Conservation (phyloP, 2,888 invertebrate genomes). For the Cerceris rybyensis region DNA sequence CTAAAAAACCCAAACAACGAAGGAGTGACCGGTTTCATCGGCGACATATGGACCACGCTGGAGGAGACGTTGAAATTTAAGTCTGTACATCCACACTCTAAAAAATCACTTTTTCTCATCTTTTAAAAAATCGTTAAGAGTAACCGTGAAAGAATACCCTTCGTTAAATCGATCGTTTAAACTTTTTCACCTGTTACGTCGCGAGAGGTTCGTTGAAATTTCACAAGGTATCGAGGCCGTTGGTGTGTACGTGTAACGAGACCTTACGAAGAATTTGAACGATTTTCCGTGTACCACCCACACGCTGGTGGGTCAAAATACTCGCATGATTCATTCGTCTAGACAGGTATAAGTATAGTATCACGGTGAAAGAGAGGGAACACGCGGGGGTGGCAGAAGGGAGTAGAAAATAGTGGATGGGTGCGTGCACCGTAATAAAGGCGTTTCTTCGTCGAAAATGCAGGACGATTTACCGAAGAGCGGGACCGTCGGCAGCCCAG, state of each 20-base stretch:
- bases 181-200: too few relatives aligned
- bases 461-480: constrained; percentile 68
- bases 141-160: too few relatives aligned
- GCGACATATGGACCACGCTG: constrained; percentile 80
- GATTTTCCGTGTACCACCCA: constrained; percentile 68
- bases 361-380: constrained; percentile 27
- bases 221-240: background rate
- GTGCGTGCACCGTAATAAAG: constrained; percentile 64
- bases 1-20: constrained; percentile 68
- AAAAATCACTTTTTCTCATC: too few relatives aligned
- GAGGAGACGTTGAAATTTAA: constrained; percentile 77
- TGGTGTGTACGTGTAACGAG: constrained; percentile 17
- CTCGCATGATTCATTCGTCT: constrained; percentile 71
- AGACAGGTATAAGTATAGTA: constrained; percentile 70
- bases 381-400: constrained; percentile 15
- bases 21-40: constrained; percentile 79
- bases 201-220: too few relatives aligned
- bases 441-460: constrained; percentile 61
- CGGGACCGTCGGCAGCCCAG: constrained; percentile 36
- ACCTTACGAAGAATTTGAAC: constrained; percentile 62
- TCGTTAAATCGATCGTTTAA: too few relatives aligned
- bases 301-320: constrained; percentile 61
- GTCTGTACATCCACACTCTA: constrained; percentile 61
- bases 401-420: constrained; percentile 43
- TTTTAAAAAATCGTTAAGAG: too few relatives aligned